These are phyloP conservation scores for Leptocoma aspasia DNA, from an alignment of 2,113 vertebrate genomes.

Conservation along the genomic window DNA sequence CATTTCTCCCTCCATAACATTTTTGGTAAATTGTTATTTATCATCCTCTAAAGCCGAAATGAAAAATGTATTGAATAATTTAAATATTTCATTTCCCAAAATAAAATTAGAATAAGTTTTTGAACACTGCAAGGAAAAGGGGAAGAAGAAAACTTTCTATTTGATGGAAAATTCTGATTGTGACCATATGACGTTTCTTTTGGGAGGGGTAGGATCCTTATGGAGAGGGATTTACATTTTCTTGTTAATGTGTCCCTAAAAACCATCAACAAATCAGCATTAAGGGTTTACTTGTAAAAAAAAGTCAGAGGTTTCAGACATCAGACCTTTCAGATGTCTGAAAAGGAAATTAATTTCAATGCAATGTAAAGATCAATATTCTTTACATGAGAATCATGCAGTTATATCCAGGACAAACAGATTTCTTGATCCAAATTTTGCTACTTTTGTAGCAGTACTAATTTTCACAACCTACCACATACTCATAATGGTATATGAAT, in stretches of 20 bases:
- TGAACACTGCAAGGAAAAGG: not conserved
- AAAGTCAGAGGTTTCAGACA: not conserved
- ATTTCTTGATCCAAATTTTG: not conserved
- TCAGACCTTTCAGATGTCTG: not conserved
- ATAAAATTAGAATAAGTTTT: not conserved
- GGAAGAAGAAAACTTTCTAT: not conserved
- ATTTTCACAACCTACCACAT: not conserved
- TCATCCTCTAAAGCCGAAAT: constrained; percentile 4
- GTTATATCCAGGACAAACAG: not conserved
- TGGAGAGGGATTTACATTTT: not conserved
- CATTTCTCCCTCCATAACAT: constrained; percentile 30
- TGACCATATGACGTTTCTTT: not conserved
- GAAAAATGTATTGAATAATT: not conserved
- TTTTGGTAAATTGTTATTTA: constrained; percentile 23
- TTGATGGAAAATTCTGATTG: not conserved
- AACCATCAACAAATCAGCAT: not conserved
- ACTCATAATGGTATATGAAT: not conserved
- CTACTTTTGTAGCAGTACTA: not conserved
- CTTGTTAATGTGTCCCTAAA: not conserved
- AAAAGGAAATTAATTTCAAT: not conserved
- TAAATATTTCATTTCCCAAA: not conserved
- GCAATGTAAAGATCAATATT: not conserved
- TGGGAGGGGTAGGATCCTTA: not conserved
- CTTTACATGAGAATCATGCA: not conserved
- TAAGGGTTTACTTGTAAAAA: not conserved